Percentiles rank a stretch among this genome's conserved stretches.
Conservation (phyloP, 2,113 vertebrate genomes). For the Ahaetulla prasina region DNA sequence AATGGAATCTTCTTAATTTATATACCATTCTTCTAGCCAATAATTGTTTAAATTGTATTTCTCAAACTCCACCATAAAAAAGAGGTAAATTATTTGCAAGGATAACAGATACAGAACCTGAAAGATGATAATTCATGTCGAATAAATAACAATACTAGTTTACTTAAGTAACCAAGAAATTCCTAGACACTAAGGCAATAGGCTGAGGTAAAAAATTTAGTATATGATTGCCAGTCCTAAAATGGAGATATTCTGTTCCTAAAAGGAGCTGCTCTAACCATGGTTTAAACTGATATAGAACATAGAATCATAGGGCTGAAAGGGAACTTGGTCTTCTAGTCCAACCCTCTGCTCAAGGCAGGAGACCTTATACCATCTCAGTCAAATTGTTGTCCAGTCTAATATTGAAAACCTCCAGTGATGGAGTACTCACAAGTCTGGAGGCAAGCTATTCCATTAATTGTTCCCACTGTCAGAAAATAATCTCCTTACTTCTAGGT, state of each 20-base stretch:
- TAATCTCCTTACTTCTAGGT: background rate
- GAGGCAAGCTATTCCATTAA: background rate
- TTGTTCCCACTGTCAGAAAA: background rate
- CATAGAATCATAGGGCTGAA: background rate
- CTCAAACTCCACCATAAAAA: background rate
- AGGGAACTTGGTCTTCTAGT: background rate
- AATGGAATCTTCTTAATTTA: background rate
- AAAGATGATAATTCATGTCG: background rate
- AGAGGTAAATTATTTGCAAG: background rate
- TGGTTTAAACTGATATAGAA: background rate
- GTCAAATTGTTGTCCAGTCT: background rate
- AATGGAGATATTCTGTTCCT: background rate
- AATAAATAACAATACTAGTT: background rate
- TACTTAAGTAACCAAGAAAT: background rate
- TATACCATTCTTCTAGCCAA: background rate
- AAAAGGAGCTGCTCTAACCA: background rate
- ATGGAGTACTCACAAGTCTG: background rate
- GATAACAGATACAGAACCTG: background rate
- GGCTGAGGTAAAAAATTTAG: background rate
- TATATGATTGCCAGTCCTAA: background rate
- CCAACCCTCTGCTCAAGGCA: background rate
- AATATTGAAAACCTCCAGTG: background rate
- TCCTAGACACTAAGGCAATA: background rate
- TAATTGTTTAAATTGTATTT: background rate
- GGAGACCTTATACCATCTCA: background rate